These are phyloP conservation scores for Vulpes lagopus DNA, from an alignment of 2,113 vertebrate species.

Conservation along the genomic window DNA sequence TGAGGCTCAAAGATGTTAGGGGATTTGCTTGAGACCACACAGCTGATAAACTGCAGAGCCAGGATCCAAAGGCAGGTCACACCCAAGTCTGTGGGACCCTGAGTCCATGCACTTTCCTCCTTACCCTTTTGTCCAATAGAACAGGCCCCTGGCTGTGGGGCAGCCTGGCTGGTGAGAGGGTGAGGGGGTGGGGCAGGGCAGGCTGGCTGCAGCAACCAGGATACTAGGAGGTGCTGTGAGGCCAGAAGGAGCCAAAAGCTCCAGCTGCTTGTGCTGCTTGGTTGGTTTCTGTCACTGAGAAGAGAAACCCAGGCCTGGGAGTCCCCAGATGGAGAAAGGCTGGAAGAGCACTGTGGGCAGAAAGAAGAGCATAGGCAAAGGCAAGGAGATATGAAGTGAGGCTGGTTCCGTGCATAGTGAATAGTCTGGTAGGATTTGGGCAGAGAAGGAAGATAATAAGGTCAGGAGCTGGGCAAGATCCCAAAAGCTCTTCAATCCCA, in stretches of 20 bases:
- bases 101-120: neutral
- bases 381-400: neutral
- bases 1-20: neutral
- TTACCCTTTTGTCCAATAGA: neutral
- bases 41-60: neutral
- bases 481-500: neutral
- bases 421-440: neutral
- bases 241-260: neutral
- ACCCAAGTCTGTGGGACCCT: neutral
- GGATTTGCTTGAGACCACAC: neutral
- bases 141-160: neutral
- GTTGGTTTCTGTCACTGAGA: neutral
- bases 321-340: neutral
- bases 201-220: neutral
- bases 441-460: neutral
- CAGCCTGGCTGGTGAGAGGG: neutral
- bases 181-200: fast-evolving
- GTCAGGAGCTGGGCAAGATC: neutral
- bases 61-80: neutral
- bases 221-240: neutral
- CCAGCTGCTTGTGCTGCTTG: neutral
- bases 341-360: neutral
- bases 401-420: no score
- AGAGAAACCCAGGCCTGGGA: neutral
- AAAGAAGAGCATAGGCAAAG: neutral